These are phyloP conservation scores for Polydrusus tereticollis DNA, from an alignment of 2,888 invertebrate species.

Conservation along the genomic window DNA sequence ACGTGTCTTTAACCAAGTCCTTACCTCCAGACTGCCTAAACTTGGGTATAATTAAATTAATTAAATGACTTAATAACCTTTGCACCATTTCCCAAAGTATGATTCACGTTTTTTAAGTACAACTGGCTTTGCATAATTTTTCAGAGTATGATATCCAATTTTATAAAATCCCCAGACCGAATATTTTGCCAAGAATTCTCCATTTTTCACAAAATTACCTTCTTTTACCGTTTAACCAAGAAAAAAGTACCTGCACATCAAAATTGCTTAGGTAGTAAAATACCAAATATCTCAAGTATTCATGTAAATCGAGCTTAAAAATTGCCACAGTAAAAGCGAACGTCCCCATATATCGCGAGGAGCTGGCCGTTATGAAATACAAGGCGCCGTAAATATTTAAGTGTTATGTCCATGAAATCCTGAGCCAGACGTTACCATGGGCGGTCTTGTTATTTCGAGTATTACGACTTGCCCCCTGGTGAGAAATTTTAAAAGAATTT, in stretches of 20 bases:
- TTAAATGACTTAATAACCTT: too few species aligned
- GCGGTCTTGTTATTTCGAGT: constrained; percentile 37
- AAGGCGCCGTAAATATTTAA: constrained; percentile 52
- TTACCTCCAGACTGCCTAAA: too few species aligned
- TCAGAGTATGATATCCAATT: too few species aligned
- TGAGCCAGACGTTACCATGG: constrained; percentile 21
- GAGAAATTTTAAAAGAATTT: constrained; percentile 28
- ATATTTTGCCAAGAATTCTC: too few species aligned
- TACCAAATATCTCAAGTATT: constrained; percentile 20
- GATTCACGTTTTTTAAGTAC: too few species aligned
- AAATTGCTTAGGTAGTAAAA: constrained; percentile 12
- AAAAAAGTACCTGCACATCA: background rate
- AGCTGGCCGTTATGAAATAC: constrained; percentile 49
- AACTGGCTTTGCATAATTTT: too few species aligned
- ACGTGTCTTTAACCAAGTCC: too few species aligned
- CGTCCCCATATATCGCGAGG: constrained; percentile 23
- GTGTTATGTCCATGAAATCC: constrained; percentile 46
- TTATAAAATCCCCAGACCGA: too few species aligned
- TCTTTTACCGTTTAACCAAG: background rate
- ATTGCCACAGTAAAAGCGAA: constrained; percentile 41
- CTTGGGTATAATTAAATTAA: too few species aligned
- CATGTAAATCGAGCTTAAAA: constrained; percentile 30
- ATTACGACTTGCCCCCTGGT: constrained; percentile 37
- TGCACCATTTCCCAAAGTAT: too few species aligned
- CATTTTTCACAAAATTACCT: too few species aligned